Conservation (phyloP, 2,888 invertebrate species). For the Melipona beecheii region DNA sequence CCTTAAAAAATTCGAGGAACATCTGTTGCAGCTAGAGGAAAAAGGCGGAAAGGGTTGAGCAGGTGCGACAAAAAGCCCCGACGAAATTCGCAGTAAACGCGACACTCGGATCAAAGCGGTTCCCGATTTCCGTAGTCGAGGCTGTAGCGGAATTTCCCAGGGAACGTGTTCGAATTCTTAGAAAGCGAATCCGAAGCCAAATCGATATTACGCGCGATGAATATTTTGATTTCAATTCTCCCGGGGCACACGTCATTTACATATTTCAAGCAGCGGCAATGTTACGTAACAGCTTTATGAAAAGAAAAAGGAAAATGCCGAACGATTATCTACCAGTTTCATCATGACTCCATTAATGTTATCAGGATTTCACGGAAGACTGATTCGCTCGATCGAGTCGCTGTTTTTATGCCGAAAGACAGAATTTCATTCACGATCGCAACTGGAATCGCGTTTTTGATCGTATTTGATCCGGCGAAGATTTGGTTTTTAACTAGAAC, state of each 20-base stretch:
- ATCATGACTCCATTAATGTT: neutral
- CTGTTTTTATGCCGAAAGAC: neutral
- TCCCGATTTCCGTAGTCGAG: conserved; percentile 41
- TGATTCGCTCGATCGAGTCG: neutral
- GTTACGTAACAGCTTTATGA: no score
- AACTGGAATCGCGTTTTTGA: neutral
- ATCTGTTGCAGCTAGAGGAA: conserved; percentile 43
- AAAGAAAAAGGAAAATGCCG: neutral
- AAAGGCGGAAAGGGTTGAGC: conserved; percentile 21
- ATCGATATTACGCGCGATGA: conserved; percentile 21
- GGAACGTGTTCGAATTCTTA: conserved; percentile 8
- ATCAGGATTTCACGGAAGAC: neutral
- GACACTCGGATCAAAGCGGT: conserved; percentile 48
- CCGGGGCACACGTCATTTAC: neutral
- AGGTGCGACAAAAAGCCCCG: conserved; percentile 50
- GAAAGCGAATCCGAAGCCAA: conserved; percentile 14
- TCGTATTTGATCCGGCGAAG: neutral
- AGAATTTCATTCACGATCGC: neutral
- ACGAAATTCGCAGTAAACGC: conserved; percentile 48
- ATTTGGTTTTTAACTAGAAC: neutral
- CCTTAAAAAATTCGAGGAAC: conserved; percentile 60
- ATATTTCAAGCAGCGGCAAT: neutral
- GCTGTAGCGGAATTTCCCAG: conserved; percentile 3
- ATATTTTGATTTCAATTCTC: conserved; percentile 31
- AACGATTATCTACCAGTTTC: neutral